Evolutionary conservation across 2,113 vertebrate species (phyloP), one percentile per base, ranked within the genome.

Genomic region (Porphyrio hochstetteri): DNA sequence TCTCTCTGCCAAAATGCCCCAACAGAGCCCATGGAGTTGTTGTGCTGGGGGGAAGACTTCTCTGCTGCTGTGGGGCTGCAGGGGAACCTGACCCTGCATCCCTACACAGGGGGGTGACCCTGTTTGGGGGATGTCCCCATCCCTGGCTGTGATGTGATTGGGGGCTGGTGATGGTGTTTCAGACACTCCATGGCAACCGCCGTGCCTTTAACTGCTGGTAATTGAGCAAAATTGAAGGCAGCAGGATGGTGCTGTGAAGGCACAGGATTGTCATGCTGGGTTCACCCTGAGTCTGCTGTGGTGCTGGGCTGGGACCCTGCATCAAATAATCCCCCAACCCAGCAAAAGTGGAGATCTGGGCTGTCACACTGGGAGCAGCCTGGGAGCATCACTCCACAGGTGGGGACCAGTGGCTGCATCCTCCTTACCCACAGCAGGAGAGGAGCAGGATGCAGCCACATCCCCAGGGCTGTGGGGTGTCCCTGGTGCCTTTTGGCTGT

Each of bases 71-170:
- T 28, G 61, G 38, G 57, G 57, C n/a, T 48, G 85, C n/a, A 12
- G 19, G 23, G 11, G 13, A 74, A 15, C 15, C 61, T 76, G 69
- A 72, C 38, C 10, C 21, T 3, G 2, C 20, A 11, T 63, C 83
- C 35, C 19, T 38, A 1, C 0, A 3, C 44, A 46, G 10, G 11
- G 19, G 35, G 29, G 19, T 16, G 18, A 29, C 42, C 27, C 0
- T 1, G 8, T 7, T 19, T 57, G 25, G 52, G 36, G 60, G 52
- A n/a, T 2, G 2, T 36, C 67, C 28, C 24, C 1, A 3, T 33
- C 35, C 29, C 40, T 0, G 4, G 23, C 55, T 74, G 36, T 4
- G 16, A 25, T 2, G 7, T 23, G 8, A 31, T 31, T 71, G 21
- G 48, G 46, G 50, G 12, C 35, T 76, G 60, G 40, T 2, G 3